Conservation (phyloP, 2,797 vertebrate species). For the Semotilus atromaculatus region DNA sequence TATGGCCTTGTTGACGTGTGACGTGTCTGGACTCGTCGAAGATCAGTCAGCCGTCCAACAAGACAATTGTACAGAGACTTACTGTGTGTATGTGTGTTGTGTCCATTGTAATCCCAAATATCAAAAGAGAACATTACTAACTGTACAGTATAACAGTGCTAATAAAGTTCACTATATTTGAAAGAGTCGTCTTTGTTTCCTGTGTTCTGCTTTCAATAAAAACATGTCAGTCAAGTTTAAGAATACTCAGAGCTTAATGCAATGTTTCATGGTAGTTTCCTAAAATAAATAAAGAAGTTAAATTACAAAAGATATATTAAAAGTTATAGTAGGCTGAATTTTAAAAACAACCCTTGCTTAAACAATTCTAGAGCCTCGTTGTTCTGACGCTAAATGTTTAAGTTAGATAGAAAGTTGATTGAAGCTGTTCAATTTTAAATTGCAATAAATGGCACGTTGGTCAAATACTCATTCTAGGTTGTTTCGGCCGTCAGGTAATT, state of each 20-base stretch:
- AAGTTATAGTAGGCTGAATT: not conserved
- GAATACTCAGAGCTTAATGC: not conserved
- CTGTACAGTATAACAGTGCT: slow-evolving; percentile 76
- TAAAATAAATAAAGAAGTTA: not conserved
- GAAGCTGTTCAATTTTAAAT: not conserved
- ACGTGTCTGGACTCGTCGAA: not conserved
- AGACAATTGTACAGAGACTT: slow-evolving; percentile 79
- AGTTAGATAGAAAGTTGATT: not conserved
- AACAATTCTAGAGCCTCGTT: not conserved
- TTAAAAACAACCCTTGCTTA: not conserved
- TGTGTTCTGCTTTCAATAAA: slow-evolving; percentile 20
- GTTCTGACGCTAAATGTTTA: not conserved
- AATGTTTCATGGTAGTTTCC: not conserved
- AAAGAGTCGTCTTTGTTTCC: slow-evolving; percentile 57
- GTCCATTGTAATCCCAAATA: slow-evolving; percentile 73
- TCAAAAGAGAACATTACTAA: slow-evolving; percentile 68
- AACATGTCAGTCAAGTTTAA: slow-evolving; percentile 6
- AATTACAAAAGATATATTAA: not conserved
- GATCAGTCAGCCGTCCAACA: not conserved
- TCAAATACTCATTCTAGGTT: not conserved
- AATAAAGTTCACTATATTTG: slow-evolving; percentile 79
- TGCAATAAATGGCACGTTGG: not conserved
- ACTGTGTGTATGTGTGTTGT: slow-evolving; percentile 71
- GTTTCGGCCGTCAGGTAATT: not conserved
- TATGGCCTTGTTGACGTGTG: slow-evolving; percentile 8